These are phyloP conservation scores for Neria commutata DNA, from an alignment of 2,888 invertebrate genomes.

Conservation along the genomic window DNA sequence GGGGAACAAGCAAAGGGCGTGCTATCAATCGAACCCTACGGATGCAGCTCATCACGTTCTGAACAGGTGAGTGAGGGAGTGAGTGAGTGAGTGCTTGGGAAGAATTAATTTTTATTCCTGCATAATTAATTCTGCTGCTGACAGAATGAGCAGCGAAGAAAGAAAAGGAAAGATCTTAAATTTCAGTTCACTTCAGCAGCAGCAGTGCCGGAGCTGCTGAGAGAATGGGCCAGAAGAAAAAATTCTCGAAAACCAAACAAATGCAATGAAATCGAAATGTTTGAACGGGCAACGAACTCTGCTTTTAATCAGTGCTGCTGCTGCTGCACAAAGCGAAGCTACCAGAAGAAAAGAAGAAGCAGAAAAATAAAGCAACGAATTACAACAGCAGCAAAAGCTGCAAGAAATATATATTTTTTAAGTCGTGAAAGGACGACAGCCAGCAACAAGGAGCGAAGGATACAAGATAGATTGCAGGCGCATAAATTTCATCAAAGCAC, in stretches of 20 bases:
- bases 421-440: conserved; percentile 15
- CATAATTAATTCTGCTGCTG: conserved; percentile 21
- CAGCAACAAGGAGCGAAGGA: background rate
- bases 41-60: too few species aligned
- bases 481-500: conserved; percentile 48
- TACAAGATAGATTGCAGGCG: conserved; percentile 36
- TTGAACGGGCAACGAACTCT: conserved; percentile 21
- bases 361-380: too few species aligned
- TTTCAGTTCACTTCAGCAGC: background rate
- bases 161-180: background rate
- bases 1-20: conserved; percentile 46
- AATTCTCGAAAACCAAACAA: conserved; percentile 46
- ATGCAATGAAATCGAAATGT: conserved; percentile 37
- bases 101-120: conserved; percentile 48
- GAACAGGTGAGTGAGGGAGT: conserved; percentile 6
- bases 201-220: conserved; percentile 2
- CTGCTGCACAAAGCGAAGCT: background rate
- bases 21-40: background rate
- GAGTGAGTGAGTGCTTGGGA: conserved; percentile 24
- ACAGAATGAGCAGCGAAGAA: background rate
- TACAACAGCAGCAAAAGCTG: too few species aligned
- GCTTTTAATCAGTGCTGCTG: conserved; percentile 20
- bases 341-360: conserved; percentile 9
- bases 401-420: conserved; percentile 19
- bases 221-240: conserved; percentile 3